These are phyloP conservation scores for Drosophila falleni DNA, from an alignment of 2,888 invertebrate species.

Conservation along the genomic window DNA sequence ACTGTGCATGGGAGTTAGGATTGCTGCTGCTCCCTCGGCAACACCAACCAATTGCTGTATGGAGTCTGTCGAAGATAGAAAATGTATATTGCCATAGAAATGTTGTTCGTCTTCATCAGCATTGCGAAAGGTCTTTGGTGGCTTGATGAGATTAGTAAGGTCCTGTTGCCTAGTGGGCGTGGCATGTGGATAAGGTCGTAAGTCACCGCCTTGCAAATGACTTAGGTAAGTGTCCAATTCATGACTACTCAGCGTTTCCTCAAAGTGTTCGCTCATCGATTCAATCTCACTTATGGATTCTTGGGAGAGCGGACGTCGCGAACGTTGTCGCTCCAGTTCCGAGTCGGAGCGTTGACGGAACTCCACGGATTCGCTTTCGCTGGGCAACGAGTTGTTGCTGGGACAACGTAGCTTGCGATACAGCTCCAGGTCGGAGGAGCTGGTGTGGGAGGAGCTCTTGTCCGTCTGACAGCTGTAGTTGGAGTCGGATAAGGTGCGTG, in stretches of 20 bases:
- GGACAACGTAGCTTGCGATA: conserved; percentile 84
- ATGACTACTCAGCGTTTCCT: conserved; percentile 87
- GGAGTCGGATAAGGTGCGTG: conserved; percentile 84
- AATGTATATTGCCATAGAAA: conserved; percentile 85
- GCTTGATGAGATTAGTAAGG: conserved; percentile 83
- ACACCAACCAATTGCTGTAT: conserved; percentile 77
- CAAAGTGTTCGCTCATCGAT: conserved; percentile 87
- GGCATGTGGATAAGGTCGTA: conserved; percentile 82
- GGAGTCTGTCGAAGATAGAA: conserved; percentile 84
- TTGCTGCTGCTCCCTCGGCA: conserved; percentile 46
- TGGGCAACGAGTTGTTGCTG: conserved; percentile 84
- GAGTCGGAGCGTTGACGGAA: conserved; percentile 86
- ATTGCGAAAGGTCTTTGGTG: conserved; percentile 84
- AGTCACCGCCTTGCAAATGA: conserved; percentile 87
- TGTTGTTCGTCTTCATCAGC: conserved; percentile 82
- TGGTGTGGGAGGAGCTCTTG: conserved; percentile 84
- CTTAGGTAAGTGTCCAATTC: conserved; percentile 90
- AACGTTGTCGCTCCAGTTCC: conserved; percentile 88
- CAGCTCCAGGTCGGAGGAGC: conserved; percentile 84
- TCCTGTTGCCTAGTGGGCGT: conserved; percentile 52
- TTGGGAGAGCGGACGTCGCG: conserved; percentile 91
- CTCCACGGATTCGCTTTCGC: conserved; percentile 86
- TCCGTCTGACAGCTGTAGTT: conserved; percentile 85
- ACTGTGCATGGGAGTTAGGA: conserved; percentile 87
- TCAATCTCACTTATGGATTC: conserved; percentile 90